Base-by-base conservation (phyloP, 2,797 vertebrate species). In the Trachurus trachurus region DNA sequence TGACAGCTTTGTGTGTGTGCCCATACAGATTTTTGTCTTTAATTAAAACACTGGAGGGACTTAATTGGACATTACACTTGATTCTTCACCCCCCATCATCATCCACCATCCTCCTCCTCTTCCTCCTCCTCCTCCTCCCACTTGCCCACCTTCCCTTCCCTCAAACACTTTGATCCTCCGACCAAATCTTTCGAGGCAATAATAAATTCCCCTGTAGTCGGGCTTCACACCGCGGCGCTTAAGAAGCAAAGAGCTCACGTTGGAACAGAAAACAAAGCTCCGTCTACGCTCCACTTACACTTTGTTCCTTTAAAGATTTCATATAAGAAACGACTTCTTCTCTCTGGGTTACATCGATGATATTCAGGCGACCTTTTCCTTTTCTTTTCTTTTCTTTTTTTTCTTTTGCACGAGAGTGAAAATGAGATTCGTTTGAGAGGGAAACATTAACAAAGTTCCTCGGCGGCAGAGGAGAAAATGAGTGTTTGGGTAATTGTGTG, bases 21-120 rank as follows among this genome's bases (percentile, higher is more conserved):
- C 65, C 58, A 82, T 75, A 72, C 76, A 57, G 64, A 74, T 80
- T 83, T 84, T 68, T 75, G 63, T 70, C 77, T 82, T 90, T 87
- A 89, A 94, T 94, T 92, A 92, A 92, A 91, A 91, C 87, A 91
- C 90, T 89, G 87, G 66, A 88, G 84, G 78, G 80, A 76, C 82
- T 80, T 94, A 92, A 94, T 93, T 92, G 90, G 82, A 91, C 88
- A 89, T 88, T 80, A 86, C 65, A 74, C 84, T 90, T 83, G 85
- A 84, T 89, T 84, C 78, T 74, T 17, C 54, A 60, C 37, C 53
- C 76, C 76, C 56, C 66, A 26, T 26, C 26, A 26, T 26, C 26
- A 34, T 34, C 31, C 31, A 34, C 31, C 31, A 34, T 34, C 31
- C 31, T 6, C 31, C 31, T 34, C 31, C 31, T 34, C 31, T 4